Evolutionary conservation across 2,888 invertebrate genomes (phyloP).

Genomic region (Aporophyla nigra): DNA sequence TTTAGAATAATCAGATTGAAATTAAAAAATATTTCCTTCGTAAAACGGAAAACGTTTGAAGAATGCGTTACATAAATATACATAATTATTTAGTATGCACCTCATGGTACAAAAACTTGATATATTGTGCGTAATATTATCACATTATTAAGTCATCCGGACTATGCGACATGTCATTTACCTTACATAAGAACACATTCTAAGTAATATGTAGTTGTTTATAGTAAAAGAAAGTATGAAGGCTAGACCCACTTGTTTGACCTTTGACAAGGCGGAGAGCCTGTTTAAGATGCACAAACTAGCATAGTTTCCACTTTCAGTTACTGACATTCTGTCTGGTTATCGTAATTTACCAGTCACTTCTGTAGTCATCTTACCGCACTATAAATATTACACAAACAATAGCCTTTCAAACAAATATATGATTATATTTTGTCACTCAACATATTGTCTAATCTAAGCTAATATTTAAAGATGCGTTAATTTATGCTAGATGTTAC

Average conservation of each 20-base stretch:
- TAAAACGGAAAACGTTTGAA: not conserved
- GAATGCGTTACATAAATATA: not conserved
- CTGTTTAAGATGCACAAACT: conserved; percentile 35
- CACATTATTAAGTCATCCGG: not conserved
- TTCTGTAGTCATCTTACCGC: not conserved
- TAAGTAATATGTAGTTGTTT: not conserved
- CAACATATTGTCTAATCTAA: not conserved
- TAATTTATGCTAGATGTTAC: conserved; percentile 13
- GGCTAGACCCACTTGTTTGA: conserved; percentile 19
- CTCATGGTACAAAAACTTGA: not conserved
- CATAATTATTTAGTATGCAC: not conserved
- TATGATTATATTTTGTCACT: not conserved
- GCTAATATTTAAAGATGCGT: not conserved
- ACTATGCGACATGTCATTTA: not conserved
- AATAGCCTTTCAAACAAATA: not conserved
- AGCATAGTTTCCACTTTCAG: conserved; percentile 44
- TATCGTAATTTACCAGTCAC: conserved; percentile 17
- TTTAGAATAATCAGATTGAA: not conserved
- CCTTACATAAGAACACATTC: conserved; percentile 22
- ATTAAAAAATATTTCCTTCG: not conserved
- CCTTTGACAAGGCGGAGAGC: conserved; percentile 44
- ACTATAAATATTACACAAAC: not conserved
- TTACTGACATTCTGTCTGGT: conserved; percentile 10
- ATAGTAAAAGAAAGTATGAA: conserved; percentile 53
- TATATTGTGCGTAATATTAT: conserved; percentile 10